Base-by-base conservation (phyloP, 2,888 invertebrate species). In the Lepidocyrtoides sp. region DNA sequence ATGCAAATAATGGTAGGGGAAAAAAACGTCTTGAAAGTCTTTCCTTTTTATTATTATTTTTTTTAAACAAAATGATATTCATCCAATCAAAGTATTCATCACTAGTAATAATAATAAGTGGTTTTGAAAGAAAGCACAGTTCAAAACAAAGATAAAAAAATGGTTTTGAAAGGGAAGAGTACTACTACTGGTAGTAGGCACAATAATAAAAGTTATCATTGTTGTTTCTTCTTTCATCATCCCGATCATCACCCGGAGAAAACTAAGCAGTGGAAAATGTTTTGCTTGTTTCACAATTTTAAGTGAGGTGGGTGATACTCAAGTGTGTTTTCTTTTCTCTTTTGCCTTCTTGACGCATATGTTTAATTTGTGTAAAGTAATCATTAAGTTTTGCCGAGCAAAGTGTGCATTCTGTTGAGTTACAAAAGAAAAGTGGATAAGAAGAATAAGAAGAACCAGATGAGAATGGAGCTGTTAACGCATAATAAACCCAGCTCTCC, bases 401-500 rank as follows among this genome's bases (percentile, higher is more conserved):
- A n/a, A n/a, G n/a, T n/a, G n/a, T 36, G 36, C 7, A 36, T 36
- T 36, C 36, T 36, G 36, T 36, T 7, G 36, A 36, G 36, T 4
- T 2, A 4, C 36, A 36, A 7, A 7, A 36, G 36, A 54, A 54
- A 54, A 54, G 17, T n/a, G n/a, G n/a, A n/a, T 72, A 77, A 4
- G 8, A 48, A 54, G 14, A 51, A 20, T 48, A 48, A 48, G 7
- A 2, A 17, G 17, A 17, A 48, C 57, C 72, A 32, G 17, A 91
- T 91, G 89, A 92, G 89, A 91, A 94, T 94, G 94, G 93, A 93
- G 92, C 63, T 93, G 57, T 79, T 93, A 54, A 92, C 93, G 32
- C 93, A 94, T 72, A 93, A 92, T 79, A 93, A 94, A 85, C 93
- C 94, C 72, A 93, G 93, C 85, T 94, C 94, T 48, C 94, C 94